Conservation (phyloP, 2,888 invertebrate genomes). For the Biston stratarius region DNA sequence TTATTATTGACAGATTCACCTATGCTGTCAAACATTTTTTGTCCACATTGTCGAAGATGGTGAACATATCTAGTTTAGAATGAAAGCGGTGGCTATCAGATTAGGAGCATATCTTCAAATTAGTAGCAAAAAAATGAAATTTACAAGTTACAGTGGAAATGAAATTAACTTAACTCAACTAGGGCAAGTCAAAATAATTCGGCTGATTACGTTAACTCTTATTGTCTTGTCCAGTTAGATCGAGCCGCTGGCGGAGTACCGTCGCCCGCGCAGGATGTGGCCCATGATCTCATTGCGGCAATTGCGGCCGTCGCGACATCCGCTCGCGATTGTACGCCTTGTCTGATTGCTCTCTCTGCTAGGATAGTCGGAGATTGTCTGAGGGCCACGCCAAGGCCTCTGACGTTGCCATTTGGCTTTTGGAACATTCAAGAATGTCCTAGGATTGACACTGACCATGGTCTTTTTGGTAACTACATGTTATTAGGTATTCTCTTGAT, state of each 20-base stretch:
- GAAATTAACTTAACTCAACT: constrained; percentile 10
- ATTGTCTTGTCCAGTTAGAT: constrained; percentile 52
- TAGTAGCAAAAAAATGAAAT: too few relatives aligned
- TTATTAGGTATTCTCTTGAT: constrained; percentile 73
- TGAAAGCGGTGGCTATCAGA: too few relatives aligned
- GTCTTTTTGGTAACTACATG: background rate
- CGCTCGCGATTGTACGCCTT: constrained; percentile 53
- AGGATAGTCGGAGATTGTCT: constrained; percentile 4
- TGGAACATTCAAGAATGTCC: background rate
- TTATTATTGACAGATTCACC: too few relatives aligned
- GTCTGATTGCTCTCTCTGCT: constrained; percentile 39
- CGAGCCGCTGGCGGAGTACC: constrained; percentile 44
- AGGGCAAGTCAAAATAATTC: constrained; percentile 6
- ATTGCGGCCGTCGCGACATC: constrained; percentile 64
- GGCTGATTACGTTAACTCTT: constrained; percentile 22
- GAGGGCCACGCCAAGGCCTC: constrained; percentile 6
- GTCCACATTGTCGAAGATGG: too few relatives aligned
- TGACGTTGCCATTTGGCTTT: background rate
- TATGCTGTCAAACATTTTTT: too few relatives aligned
- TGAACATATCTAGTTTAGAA: too few relatives aligned
- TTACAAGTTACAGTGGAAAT: background rate
- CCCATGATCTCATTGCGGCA: constrained; percentile 73
- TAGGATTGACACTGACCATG: background rate
- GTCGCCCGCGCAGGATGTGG: constrained; percentile 61
- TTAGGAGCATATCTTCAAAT: too few relatives aligned